Base-by-base conservation (phyloP, 2,888 invertebrate species). In the Pyrrhosoma nymphula region DNA sequence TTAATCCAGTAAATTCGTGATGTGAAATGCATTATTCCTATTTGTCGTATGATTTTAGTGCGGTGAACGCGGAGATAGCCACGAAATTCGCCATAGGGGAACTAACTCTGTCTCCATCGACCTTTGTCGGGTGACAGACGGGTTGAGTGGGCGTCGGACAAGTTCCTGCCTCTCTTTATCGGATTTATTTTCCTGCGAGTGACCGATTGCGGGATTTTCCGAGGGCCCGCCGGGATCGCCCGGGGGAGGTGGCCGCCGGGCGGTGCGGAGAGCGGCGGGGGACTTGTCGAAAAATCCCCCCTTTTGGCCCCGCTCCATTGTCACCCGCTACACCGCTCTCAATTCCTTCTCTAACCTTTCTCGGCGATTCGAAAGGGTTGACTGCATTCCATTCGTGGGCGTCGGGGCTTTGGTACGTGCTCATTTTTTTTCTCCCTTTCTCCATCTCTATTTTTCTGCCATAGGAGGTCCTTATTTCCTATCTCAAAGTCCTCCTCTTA, bases 151-250 rank as follows among this genome's bases (percentile, higher is more conserved):
- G 82, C 82, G 82, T 82, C 82, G 8, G 30, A 16, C 82, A 18
- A 82, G 35, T 35, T 82, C 82, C 82, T 82, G 82, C 82, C 10
- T 82, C 35, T 82, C 82, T 55, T 3, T n/a, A 55, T 55, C 89
- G 89, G 89, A 89, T 89, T 89, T 91, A 60, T 91, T 91, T 91
- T 60, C 23, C 60, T 4, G 91, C n/a, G 63, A 39, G 91, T 91
- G 91, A 60, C 60, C 91, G 91, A 91, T 91, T 60, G 91, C 56
- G 91, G 91, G 91, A 91, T 91, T 91, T 56, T 35, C 60, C 35
- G 39, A 39, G 47, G 90, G 56, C 30, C 55, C 91, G 35, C 56
- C 35, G 35, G 35, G 56, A 91, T 91, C 35, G 91, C 56, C 56
- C 10, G 35, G 60, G 90, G 47, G 8, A 2, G 47, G 56, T 30